phyloP scores from a whole-genome alignment of 2,888 invertebrate species.

The Euplexia lucipara region DNA sequence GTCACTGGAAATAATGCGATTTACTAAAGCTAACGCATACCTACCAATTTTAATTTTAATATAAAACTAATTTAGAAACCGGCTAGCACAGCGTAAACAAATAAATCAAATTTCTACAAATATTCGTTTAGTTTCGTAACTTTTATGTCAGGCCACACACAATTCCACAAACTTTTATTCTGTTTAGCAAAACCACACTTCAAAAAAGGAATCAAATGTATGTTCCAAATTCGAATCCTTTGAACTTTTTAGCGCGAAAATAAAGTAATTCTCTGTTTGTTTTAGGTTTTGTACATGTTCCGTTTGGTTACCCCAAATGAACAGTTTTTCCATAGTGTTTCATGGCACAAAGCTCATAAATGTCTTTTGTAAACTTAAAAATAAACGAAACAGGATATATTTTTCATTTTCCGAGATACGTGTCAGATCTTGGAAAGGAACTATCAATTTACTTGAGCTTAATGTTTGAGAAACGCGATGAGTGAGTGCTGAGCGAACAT shows the following conservation, averaged over 20 bases:
- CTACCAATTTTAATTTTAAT: conserved; percentile 27
- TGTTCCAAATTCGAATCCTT: conserved; percentile 58
- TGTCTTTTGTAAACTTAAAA: conserved; percentile 45
- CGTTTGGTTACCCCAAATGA: conserved; percentile 44
- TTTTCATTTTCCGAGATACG: conserved; percentile 44
- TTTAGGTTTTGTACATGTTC: conserved; percentile 38
- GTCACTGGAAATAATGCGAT: too few species aligned
- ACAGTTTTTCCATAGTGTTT: conserved; percentile 41
- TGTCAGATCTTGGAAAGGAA: conserved; percentile 47
- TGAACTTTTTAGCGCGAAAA: conserved; percentile 59
- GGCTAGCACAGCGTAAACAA: conserved; percentile 46
- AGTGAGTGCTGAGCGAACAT: conserved; percentile 24
- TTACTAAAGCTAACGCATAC: conserved; percentile 16
- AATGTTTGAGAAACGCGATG: conserved; percentile 23
- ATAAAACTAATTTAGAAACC: conserved; percentile 37
- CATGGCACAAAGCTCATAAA: conserved; percentile 49
- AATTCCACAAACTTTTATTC: conserved; percentile 35
- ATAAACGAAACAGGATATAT: conserved; percentile 44
- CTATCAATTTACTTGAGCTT: conserved; percentile 51
- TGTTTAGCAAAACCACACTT: conserved; percentile 32
- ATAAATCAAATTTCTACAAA: conserved; percentile 47
- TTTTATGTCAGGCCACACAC: conserved; percentile 26
- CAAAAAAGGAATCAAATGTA: conserved; percentile 47
- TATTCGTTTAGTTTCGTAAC: conserved; percentile 41
- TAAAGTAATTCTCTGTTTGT: conserved; percentile 48